These are phyloP conservation scores for Steinernema khuongi DNA, from an alignment of 1,140 invertebrate species.

Conservation along the genomic window DNA sequence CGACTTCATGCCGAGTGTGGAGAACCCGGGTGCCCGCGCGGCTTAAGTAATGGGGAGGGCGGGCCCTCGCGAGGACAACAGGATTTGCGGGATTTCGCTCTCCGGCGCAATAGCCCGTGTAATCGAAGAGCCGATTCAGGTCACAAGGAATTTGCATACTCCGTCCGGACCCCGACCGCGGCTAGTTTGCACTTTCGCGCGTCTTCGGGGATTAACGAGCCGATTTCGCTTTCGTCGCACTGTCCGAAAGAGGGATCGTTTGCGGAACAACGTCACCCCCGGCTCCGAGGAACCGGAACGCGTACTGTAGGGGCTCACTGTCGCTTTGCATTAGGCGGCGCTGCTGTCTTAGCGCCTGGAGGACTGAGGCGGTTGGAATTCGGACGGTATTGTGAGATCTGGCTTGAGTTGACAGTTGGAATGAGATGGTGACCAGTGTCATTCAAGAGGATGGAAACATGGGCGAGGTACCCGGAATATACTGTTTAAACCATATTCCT, in stretches of 20 bases:
- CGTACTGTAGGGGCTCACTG: too few species aligned
- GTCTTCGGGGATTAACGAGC: neutral
- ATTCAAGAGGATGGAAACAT: too few species aligned
- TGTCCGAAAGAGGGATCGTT: neutral
- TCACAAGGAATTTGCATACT: neutral
- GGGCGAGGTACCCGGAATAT: too few species aligned
- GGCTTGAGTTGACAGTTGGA: too few species aligned
- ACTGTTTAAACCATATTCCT: too few species aligned
- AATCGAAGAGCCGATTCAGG: slow-evolving; percentile 9
- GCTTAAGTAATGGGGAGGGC: slow-evolving; percentile 12
- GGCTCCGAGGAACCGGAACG: too few species aligned
- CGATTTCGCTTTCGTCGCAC: neutral
- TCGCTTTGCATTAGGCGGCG: too few species aligned
- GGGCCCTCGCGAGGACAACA: slow-evolving; percentile 4
- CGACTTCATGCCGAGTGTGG: neutral
- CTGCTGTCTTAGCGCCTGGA: too few species aligned
- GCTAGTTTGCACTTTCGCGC: slow-evolving; percentile 12
- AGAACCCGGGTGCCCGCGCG: neutral
- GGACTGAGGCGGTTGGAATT: too few species aligned
- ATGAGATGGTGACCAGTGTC: too few species aligned
- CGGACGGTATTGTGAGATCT: too few species aligned
- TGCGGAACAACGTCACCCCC: too few species aligned
- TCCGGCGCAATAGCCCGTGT: slow-evolving; percentile 5
- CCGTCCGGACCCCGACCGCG: neutral
- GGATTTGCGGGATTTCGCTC: slow-evolving; percentile 8